Conservation (phyloP, 2,888 invertebrate species). For the Aphodius sticticus region DNA sequence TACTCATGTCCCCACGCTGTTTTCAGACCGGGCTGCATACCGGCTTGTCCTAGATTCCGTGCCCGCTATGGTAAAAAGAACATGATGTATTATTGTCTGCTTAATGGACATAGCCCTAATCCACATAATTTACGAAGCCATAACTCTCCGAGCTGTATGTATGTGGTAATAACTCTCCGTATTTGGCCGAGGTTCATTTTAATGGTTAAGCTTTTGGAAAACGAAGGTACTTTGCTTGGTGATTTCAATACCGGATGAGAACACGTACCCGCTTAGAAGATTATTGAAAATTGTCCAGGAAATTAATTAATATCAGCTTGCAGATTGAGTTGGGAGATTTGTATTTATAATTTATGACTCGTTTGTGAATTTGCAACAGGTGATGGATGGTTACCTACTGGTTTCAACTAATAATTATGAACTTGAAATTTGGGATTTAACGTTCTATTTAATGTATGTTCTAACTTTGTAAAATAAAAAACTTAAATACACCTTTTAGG, state of each 20-base stretch:
- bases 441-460: too few species aligned
- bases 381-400: too few species aligned
- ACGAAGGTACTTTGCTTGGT: background rate
- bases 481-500: too few species aligned
- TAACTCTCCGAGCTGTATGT: background rate
- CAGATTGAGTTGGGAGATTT: too few species aligned
- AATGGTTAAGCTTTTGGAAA: background rate
- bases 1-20: conserved; percentile 4
- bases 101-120: background rate
- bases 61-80: background rate
- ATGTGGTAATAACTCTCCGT: background rate
- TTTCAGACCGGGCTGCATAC: background rate
- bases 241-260: background rate
- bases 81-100: conserved; percentile 4
- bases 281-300: too few species aligned
- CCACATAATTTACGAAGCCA: background rate
- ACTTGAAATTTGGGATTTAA: too few species aligned
- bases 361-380: too few species aligned
- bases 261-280: background rate
- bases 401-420: too few species aligned
- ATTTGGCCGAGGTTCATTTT: background rate
- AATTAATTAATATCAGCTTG: too few species aligned
- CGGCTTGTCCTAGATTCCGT: conserved; percentile 4
- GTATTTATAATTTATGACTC: too few species aligned
- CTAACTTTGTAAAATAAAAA: too few species aligned